Percentiles rank a stretch among this genome's conserved stretches.
Conservation (phyloP, 2,888 invertebrate genomes). For the Tridacna crocea region DNA sequence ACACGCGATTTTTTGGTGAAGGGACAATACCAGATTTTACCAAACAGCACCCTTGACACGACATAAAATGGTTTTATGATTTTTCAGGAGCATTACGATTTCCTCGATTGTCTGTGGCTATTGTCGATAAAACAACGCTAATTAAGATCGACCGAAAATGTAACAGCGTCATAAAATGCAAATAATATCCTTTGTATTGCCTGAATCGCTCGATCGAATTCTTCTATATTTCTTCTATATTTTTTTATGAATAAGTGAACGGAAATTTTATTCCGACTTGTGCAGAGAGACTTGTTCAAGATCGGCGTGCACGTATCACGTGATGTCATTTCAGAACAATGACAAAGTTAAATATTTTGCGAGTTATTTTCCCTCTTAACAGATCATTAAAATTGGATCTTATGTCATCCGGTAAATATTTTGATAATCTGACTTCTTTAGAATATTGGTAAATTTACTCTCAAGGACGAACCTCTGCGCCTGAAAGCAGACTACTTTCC, state of each 20-base stretch:
- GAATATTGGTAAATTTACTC: too few species aligned
- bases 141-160: slow-evolving; percentile 25
- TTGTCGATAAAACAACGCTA: slow-evolving; percentile 28
- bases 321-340: too few species aligned
- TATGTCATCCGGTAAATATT: too few species aligned
- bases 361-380: too few species aligned
- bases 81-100: slow-evolving; percentile 25
- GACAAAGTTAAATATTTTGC: too few species aligned
- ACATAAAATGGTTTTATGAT: slow-evolving; percentile 21
- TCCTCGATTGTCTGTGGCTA: slow-evolving; percentile 11
- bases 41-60: slow-evolving; percentile 19
- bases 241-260: neutral
- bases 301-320: too few species aligned
- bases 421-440: too few species aligned
- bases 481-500: too few species aligned
- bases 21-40: slow-evolving; percentile 20
- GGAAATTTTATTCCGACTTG: too few species aligned
- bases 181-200: slow-evolving; percentile 19
- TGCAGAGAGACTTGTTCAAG: too few species aligned
- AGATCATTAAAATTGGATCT: too few species aligned
- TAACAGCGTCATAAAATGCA: slow-evolving; percentile 25
- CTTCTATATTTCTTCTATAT: neutral
- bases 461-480: too few species aligned
- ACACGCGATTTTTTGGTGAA: neutral
- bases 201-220: slow-evolving; percentile 13